phyloP scores from a whole-genome alignment of 2,113 vertebrate genomes.

The Dicerorhinus sumatrensis region DNA sequence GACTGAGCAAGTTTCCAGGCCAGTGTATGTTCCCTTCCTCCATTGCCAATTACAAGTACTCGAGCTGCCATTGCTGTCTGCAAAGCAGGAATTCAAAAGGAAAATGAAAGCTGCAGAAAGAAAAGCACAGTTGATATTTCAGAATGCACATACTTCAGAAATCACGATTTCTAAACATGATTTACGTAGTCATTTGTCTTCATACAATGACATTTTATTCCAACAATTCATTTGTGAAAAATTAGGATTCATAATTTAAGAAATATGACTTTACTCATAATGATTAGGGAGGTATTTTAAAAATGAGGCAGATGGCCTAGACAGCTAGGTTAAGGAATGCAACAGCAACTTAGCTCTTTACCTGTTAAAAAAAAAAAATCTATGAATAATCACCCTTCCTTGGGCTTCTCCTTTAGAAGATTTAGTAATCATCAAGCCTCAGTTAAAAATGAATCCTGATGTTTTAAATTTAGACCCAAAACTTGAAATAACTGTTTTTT shows the following conservation, averaged over 20 bases:
- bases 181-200: neutral
- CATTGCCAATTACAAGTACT: slow-evolving; percentile 94
- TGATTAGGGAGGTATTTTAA: neutral
- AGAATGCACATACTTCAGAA: neutral
- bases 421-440: neutral
- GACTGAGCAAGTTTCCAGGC: slow-evolving; percentile 96
- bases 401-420: neutral
- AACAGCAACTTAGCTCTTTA: neutral
- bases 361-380: neutral
- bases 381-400: neutral
- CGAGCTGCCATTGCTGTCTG: slow-evolving; percentile 90
- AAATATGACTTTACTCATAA: neutral
- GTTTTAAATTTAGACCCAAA: neutral
- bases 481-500: neutral
- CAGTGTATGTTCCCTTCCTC: slow-evolving; percentile 94
- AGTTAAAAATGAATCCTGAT: neutral
- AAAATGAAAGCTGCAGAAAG: slow-evolving; percentile 21
- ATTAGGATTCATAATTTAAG: neutral
- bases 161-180: neutral
- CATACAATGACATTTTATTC: neutral
- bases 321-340: neutral
- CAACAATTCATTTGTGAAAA: neutral
- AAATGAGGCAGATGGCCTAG: neutral
- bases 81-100: slow-evolving; percentile 49
- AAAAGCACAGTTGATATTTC: neutral